phyloP scores from a whole-genome alignment of 2,888 invertebrate genomes.

The Argynnis bischoffii region DNA sequence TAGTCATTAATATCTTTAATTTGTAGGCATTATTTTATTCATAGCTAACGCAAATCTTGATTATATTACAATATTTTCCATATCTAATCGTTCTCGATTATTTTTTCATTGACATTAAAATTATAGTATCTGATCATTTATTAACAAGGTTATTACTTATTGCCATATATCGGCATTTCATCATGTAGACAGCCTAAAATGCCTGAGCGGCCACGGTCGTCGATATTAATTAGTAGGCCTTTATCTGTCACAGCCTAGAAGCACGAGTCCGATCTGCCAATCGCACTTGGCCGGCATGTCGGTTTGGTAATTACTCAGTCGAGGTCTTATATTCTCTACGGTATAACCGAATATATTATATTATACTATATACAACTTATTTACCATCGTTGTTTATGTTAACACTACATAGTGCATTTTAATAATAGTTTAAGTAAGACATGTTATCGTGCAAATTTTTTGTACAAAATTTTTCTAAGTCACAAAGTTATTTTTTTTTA shows the following conservation, averaged over 20 bases:
- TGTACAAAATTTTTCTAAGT: too few relatives aligned
- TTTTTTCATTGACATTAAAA: too few relatives aligned
- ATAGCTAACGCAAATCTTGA: too few relatives aligned
- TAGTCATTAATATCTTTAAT: too few relatives aligned
- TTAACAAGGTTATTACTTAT: not conserved
- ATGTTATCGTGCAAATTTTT: too few relatives aligned
- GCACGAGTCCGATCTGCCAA: constrained; percentile 57
- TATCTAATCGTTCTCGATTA: too few relatives aligned
- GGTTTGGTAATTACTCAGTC: constrained; percentile 56
- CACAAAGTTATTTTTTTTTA: too few relatives aligned
- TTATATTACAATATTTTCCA: too few relatives aligned
- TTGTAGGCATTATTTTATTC: too few relatives aligned
- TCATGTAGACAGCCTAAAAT: constrained; percentile 9
- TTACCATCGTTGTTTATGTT: not conserved
- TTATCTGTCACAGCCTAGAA: constrained; percentile 56
- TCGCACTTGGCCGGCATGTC: constrained; percentile 50
- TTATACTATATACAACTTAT: not conserved
- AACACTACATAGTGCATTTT: not conserved
- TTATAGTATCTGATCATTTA: not conserved
- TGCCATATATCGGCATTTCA: constrained; percentile 12
- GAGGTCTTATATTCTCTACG: constrained; percentile 33
- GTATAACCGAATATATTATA: constrained; percentile 4
- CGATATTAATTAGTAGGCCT: constrained; percentile 58
- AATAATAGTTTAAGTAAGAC: too few relatives aligned
- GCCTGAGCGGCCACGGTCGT: constrained; percentile 15